Evolutionary conservation across 2,797 vertebrate genomes (phyloP).

Genomic region (Acanthiza pusilla): DNA sequence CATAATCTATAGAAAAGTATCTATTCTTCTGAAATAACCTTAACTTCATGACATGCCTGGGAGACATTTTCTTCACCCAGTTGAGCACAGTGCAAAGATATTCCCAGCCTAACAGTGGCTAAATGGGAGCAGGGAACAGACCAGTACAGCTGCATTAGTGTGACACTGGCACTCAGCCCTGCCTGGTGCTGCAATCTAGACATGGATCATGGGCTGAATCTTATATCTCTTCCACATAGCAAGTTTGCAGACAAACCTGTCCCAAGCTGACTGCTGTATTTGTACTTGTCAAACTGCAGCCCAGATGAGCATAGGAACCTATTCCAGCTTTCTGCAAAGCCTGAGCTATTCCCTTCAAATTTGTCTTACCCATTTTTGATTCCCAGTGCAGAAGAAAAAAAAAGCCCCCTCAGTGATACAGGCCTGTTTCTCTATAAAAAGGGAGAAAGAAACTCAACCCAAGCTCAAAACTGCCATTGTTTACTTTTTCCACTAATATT

Average conservation of each 20-base stretch:
- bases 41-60: background rate
- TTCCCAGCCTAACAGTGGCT: background rate
- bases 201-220: background rate
- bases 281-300: background rate
- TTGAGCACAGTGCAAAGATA: background rate
- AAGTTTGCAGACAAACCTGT: background rate
- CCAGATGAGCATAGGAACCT: background rate
- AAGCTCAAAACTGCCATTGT: background rate
- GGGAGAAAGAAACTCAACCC: background rate
- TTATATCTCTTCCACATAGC: fast-evolving
- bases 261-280: background rate
- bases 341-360: background rate
- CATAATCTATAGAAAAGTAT: background rate
- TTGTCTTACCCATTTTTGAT: background rate
- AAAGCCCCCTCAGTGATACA: too few species aligned
- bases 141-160: background rate
- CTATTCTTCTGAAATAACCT: background rate
- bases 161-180: background rate
- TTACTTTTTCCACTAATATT: background rate
- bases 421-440: background rate
- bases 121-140: background rate
- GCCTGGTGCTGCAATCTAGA: background rate
- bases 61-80: background rate
- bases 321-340: background rate
- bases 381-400: background rate